Evolutionary conservation across 2,888 invertebrate species (phyloP), one percentile per base, ranked within the genome.

Genomic region (Platycheirus rosarum): DNA sequence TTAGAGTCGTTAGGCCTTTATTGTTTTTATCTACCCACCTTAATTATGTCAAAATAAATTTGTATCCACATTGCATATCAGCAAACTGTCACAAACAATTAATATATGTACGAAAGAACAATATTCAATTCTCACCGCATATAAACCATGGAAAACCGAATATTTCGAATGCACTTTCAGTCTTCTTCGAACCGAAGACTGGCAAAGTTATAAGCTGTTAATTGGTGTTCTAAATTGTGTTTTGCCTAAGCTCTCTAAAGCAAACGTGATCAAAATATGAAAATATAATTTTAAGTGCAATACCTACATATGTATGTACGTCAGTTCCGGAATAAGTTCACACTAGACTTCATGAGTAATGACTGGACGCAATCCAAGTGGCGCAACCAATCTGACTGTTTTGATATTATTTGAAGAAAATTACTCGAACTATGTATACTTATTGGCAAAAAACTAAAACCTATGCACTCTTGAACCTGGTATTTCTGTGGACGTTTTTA

Each of bases 141-240:
- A 6, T 14, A 53, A 53, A 26, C 23, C 11, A 35, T 23, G 11
- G 9, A 18, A 48, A 55, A 69, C 62, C 18, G n/a, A 29, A 9
- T 16, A 29, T 16, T 74, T 57, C 70, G 51, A 80, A 75, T 80
- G 80, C 70, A 80, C 75, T 80, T 80, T 80, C 80, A 8, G 80
- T 80, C 80, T 80, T 80, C 16, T 42, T 57, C 13, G 9, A 16
- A 9, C 57, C 40, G 26, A 23, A 2, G 6, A 42, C 6, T 40
- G 20, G 26, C 40, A 57, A 35, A 40, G 40, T 23, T 37, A 23
- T 23, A 23, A 37, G 9, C 20, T 23, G 13, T 20, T 37, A 5
- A 13, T 75, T 57, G 65, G 70, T 70, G 80, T 80, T 80, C 80
- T 75, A 80, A 75, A 75, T 80, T 46, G 79, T 80, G 79, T 80